phyloP scores from a whole-genome alignment of 2,797 vertebrate genomes.

The Glyptemys insculpta region DNA sequence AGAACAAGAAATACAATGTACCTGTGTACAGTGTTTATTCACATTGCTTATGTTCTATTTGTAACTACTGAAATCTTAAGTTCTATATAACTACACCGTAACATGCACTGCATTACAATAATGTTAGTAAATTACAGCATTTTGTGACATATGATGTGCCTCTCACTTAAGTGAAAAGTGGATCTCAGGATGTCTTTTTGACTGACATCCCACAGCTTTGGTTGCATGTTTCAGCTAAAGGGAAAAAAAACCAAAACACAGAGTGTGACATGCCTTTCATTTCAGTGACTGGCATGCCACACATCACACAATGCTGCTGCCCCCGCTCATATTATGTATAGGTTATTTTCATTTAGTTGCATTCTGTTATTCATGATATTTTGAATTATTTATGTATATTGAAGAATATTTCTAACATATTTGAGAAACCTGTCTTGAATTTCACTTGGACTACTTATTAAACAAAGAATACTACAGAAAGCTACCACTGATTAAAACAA shows the following conservation, averaged over 20 bases:
- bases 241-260: not conserved
- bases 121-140: not conserved
- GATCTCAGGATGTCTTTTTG: not conserved
- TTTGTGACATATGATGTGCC: not conserved
- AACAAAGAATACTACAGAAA: not conserved
- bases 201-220: not conserved
- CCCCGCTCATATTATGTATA: not conserved
- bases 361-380: not conserved
- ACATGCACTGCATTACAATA: rapidly evolving
- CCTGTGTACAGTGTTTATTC: not conserved
- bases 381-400: not conserved
- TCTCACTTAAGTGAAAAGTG: not conserved
- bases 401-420: not conserved
- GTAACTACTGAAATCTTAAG: not conserved
- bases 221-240: not conserved
- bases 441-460: not conserved
- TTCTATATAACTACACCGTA: not conserved
- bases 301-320: not conserved
- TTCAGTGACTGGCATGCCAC: not conserved
- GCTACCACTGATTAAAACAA: not conserved
- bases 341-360: not conserved
- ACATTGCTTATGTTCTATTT: not conserved
- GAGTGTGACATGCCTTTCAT: not conserved
- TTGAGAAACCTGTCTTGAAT: not conserved
- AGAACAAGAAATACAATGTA: not conserved